Conservation (phyloP, 2,113 vertebrate species). For the Puntigrus tetrazona region DNA sequence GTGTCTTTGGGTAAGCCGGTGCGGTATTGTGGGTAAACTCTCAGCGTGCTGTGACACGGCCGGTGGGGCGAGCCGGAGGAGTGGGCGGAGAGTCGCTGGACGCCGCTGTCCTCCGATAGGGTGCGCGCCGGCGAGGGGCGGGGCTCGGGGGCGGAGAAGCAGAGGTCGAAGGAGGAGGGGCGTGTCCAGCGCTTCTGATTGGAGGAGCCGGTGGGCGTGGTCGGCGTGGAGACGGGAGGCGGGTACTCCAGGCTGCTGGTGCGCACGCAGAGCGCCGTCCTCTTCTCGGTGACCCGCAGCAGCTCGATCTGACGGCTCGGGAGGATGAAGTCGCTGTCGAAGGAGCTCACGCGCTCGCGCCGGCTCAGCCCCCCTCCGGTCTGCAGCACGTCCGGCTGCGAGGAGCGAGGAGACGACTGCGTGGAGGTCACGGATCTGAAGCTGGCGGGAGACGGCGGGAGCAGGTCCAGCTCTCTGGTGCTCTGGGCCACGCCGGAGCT, state of each 20-base stretch:
- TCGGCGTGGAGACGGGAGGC: conserved; percentile 61
- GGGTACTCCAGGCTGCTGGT: conserved; percentile 91
- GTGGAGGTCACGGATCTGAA: conserved; percentile 38
- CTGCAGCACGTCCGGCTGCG: conserved; percentile 83
- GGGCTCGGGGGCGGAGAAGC: conserved; percentile 61
- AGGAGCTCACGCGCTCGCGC: conserved; percentile 68
- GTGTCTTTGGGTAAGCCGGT: conserved; percentile 87
- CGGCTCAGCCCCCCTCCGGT: conserved; percentile 55
- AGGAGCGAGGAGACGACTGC: conserved; percentile 65
- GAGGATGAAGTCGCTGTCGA: conserved; percentile 88
- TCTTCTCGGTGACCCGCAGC: conserved; percentile 87
- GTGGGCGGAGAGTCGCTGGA: conserved; percentile 72
- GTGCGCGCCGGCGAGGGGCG: conserved; percentile 66
- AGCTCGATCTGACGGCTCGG: conserved; percentile 90
- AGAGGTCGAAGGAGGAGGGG: conserved; percentile 81
- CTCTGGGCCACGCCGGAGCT: conserved; percentile 87
- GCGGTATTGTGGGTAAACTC: conserved; percentile 84
- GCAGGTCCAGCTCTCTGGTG: conserved; percentile 84
- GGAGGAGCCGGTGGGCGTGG: conserved; percentile 50
- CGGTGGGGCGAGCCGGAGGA: conserved; percentile 66
- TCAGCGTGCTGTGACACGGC: conserved; percentile 74
- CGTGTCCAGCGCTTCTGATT: conserved; percentile 73
- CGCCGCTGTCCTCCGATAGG: conserved; percentile 80
- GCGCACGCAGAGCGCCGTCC: conserved; percentile 86
- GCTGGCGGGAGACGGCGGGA: conserved; percentile 71